phyloP scores from a whole-genome alignment of 2,888 invertebrate species.

The Trissoscelio sp. region DNA sequence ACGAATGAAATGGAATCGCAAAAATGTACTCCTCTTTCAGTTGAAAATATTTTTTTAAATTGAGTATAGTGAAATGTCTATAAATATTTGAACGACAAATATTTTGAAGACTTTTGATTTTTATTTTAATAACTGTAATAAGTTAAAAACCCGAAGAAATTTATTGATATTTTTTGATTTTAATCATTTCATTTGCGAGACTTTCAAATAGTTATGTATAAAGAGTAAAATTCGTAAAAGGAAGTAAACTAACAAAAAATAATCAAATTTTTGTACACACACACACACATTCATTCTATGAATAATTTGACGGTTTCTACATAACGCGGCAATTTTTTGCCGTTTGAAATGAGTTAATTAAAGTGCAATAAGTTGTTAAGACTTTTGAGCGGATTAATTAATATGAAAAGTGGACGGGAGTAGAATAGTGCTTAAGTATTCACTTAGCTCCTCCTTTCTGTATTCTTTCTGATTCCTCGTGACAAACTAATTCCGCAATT shows the following conservation, averaged over 20 bases:
- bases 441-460: slow-evolving; percentile 60
- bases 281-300: slow-evolving; percentile 3
- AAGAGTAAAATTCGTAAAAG: too few species aligned
- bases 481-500: slow-evolving; percentile 59
- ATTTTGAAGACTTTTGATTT: too few species aligned
- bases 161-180: too few species aligned
- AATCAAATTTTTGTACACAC: too few species aligned
- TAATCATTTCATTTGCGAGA: neutral
- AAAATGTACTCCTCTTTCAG: too few species aligned
- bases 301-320: slow-evolving; percentile 26
- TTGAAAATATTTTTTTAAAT: too few species aligned
- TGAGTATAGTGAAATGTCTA: too few species aligned
- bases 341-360: slow-evolving; percentile 80
- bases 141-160: too few species aligned
- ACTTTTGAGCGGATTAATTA: slow-evolving; percentile 80
- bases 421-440: slow-evolving; percentile 69
- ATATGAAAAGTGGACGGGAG: slow-evolving; percentile 77
- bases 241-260: neutral
- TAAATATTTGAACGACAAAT: too few species aligned
- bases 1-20: too few species aligned
- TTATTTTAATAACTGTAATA: too few species aligned
- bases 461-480: slow-evolving; percentile 61
- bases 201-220: too few species aligned
- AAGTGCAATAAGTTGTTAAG: slow-evolving; percentile 80
- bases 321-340: slow-evolving; percentile 69